These are phyloP conservation scores for Urophycis tenuis DNA, from an alignment of 2,797 vertebrate species.

Conservation along the genomic window DNA sequence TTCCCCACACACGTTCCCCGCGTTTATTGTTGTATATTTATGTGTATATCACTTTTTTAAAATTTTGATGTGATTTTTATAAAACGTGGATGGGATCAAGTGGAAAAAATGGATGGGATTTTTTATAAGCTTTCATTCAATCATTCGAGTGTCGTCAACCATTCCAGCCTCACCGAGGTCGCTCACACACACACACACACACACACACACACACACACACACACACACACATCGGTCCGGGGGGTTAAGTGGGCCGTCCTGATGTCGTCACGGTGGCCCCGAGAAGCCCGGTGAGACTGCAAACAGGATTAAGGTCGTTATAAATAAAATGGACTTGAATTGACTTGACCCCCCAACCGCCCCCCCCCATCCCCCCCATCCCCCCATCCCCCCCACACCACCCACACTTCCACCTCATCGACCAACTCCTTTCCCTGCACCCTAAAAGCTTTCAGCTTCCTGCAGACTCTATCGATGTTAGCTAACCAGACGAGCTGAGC, in stretches of 20 bases:
- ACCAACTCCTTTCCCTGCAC: neutral
- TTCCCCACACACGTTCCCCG: too few relatives aligned
- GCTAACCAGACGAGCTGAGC: neutral
- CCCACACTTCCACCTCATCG: neutral
- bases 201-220: too few relatives aligned
- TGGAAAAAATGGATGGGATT: neutral
- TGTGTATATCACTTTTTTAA: too few relatives aligned
- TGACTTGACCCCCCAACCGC: neutral
- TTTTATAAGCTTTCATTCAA: neutral
- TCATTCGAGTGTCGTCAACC: neutral
- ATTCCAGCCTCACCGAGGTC: too few relatives aligned
- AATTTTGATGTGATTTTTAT: neutral
- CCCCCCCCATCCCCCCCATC: neutral
- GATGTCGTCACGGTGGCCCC: neutral
- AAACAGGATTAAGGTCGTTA: neutral
- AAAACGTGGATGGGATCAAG: too few relatives aligned
- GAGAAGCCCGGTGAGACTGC: neutral
- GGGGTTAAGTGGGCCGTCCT: too few relatives aligned
- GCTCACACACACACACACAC: too few relatives aligned
- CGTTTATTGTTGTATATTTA: neutral
- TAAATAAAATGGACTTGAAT: neutral
- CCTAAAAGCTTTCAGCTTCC: neutral
- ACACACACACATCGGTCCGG: too few relatives aligned
- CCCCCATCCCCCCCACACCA: neutral
- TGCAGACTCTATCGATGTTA: neutral